Conservation (phyloP, 2,797 vertebrate species). For the Leucoraja ocellata region DNA sequence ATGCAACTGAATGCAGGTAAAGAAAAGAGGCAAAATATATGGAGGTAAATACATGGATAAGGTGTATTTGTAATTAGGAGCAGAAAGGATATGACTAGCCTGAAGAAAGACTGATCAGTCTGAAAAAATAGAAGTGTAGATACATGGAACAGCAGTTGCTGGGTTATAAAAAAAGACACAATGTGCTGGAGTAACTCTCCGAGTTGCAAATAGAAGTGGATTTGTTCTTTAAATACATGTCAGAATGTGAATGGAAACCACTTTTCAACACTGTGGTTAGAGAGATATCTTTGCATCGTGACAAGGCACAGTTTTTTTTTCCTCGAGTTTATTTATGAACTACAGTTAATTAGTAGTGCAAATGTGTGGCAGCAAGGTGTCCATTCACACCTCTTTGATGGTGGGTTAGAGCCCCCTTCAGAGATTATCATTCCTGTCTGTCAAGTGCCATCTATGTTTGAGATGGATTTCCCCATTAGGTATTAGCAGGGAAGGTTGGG, state of each 20-base stretch:
- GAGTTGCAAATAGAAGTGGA: neutral
- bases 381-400: conserved; percentile 35
- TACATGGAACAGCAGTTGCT: too few species aligned
- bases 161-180: too few species aligned
- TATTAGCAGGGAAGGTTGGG: conserved; percentile 11
- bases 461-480: conserved; percentile 27
- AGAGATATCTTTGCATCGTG: neutral
- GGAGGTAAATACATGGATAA: neutral
- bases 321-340: neutral
- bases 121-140: neutral
- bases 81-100: neutral
- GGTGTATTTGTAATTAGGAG: neutral
- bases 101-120: neutral
- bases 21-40: too few species aligned
- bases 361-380: conserved; percentile 20
- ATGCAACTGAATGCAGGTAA: neutral
- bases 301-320: neutral
- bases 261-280: neutral
- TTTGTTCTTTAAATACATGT: neutral
- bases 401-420: conserved; percentile 22
- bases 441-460: conserved; percentile 27
- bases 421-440: conserved; percentile 31
- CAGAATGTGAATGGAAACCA: neutral
- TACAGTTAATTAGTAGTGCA: conserved; percentile 33
- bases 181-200: too few species aligned